Percentiles rank a stretch among this genome's conserved stretches.
Evolutionary conservation across 2,888 invertebrate species (phyloP).

Genomic region (Girardia tigrina): DNA sequence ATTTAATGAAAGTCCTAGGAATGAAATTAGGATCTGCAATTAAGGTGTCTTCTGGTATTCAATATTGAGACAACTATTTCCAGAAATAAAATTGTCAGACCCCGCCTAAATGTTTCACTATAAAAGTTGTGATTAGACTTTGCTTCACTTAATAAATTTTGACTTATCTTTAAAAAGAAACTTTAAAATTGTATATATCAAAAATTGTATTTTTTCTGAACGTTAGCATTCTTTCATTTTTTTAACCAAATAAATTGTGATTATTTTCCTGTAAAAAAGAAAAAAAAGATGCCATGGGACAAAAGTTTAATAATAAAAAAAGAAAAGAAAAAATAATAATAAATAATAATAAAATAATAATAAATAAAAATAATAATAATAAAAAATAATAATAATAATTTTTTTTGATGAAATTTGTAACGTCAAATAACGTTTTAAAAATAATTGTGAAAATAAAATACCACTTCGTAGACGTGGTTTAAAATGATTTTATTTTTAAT

Average conservation of each 20-base stretch:
- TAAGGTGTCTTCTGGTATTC: conserved; percentile 26
- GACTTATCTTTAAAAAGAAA: neutral
- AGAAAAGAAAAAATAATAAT: no score
- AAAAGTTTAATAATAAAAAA: no score
- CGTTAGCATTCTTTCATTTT: conserved; percentile 10
- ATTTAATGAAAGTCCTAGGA: conserved; percentile 53
- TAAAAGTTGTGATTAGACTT: neutral
- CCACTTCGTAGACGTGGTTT: no score
- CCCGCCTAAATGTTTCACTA: neutral
- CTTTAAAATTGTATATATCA: neutral
- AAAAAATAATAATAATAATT: no score
- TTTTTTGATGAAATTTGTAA: no score
- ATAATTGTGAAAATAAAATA: no score
- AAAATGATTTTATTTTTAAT: no score
- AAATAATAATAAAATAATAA: no score
- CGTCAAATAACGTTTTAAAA: no score
- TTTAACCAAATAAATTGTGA: neutral
- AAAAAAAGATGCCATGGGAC: no score
- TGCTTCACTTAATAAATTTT: neutral
- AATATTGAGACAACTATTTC: neutral
- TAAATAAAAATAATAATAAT: no score
- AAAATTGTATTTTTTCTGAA: neutral
- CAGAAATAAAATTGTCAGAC: conserved; percentile 7
- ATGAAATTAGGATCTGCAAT: conserved; percentile 24
- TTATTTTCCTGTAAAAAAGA: no score